Evolutionary conservation across 53 echinoderm and acorn worm genomes (phyloP), one percentile per base, ranked within the genome.

Genomic region (Arbacia lixula): DNA sequence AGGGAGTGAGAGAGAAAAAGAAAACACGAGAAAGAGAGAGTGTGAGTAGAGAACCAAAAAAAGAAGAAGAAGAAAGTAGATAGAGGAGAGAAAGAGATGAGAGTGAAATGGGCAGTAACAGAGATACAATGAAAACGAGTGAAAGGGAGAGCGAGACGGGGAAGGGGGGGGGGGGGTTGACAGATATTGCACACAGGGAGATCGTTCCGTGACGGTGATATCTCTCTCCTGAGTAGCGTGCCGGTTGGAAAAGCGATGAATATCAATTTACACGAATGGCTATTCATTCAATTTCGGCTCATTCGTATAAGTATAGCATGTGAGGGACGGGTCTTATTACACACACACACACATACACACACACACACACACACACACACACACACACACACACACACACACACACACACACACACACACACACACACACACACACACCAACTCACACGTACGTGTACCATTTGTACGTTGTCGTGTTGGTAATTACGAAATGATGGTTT

Each of bases 261-360:
- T 69, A 69, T 69, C 69, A 69, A 69, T 69, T 69, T 69, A 69
- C 69, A 43, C 69, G 69, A 69, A 36, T 69, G 69, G 69, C 69
- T 43, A 42, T 69, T 69, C 69, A 69, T 69, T 69, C 69, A 69
- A 69, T 69, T 69, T 42, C 69, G 40, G 41, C 34, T 69, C 40
- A 69, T 69, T 69, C 69, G n/a, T n/a, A 69, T 69, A 69, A 69
- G 42, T 69, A n/a, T n/a, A 21, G 43, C 4, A 40, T 69, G 69
- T 69, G 69, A 39, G 43, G 43, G 69, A 69, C 43, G 69, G 28
- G 41, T 69, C n/a, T 10, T 69, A 69, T 69, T 69, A 69, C 43
- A 26, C 33, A 27, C 40, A 69, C 69, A 69, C n/a, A n/a, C n/a
- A n/a, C n/a, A n/a, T n/a, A n/a, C n/a, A n/a, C n/a, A n/a, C n/a